phyloP scores from a whole-genome alignment of 2,888 invertebrate genomes.

The Pseudococcus jackbeardsleyi region DNA sequence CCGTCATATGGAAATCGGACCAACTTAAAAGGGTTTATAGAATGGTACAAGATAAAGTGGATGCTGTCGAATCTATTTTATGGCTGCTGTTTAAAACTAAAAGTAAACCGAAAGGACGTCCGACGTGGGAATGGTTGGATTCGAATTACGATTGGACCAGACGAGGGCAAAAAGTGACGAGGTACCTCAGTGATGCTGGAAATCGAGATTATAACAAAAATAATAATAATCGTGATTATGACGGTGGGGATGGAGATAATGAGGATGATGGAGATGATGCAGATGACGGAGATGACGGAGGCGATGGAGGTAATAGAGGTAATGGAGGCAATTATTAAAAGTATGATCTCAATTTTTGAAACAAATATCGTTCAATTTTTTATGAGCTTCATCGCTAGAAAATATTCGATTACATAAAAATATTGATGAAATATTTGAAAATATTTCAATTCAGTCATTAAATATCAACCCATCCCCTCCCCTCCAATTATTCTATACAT shows the following conservation, averaged over 20 bases:
- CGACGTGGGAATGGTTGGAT: slow-evolving; percentile 22
- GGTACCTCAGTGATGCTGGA: neutral
- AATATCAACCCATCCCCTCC: too few species aligned
- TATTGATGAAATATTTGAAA: too few species aligned
- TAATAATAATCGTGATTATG: neutral
- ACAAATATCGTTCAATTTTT: too few species aligned
- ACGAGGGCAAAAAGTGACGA: too few species aligned
- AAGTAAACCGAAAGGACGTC: slow-evolving; percentile 34
- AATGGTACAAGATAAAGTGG: slow-evolving; percentile 16
- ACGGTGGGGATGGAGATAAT: neutral
- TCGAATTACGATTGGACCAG: neutral
- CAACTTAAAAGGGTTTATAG: neutral
- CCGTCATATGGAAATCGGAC: slow-evolving; percentile 16
- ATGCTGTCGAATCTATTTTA: slow-evolving; percentile 27
- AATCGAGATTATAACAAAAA: neutral
- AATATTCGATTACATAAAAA: too few species aligned
- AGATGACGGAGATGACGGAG: neutral
- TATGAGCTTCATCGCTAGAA: too few species aligned
- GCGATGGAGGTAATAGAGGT: neutral
- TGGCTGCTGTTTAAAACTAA: slow-evolving; percentile 20
- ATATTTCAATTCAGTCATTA: too few species aligned
- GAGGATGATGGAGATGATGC: neutral
- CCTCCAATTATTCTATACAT: too few species aligned
- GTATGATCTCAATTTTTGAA: too few species aligned
- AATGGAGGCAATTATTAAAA: too few species aligned